Conservation (phyloP, 2,113 vertebrate genomes). For the Trichechus manatus region DNA sequence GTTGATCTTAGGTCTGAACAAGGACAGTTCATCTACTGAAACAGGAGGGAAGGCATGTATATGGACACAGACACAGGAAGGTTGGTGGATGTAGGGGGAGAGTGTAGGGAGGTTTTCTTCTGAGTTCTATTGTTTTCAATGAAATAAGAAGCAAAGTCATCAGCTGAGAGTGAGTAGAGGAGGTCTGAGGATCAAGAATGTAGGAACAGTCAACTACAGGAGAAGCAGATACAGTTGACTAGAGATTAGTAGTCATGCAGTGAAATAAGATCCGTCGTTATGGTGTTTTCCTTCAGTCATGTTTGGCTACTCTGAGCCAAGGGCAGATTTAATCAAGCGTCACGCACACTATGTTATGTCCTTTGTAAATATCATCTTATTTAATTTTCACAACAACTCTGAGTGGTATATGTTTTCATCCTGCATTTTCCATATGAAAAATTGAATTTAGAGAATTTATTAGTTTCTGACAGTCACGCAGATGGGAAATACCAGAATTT, state of each 20-base stretch:
- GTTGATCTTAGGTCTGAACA: background rate
- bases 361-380: background rate
- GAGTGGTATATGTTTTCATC: background rate
- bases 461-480: background rate
- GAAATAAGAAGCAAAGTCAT: background rate
- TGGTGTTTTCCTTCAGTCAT: background rate
- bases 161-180: background rate
- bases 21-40: background rate
- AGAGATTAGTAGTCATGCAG: background rate
- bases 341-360: background rate
- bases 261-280: background rate
- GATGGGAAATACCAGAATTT: constrained; percentile 9
- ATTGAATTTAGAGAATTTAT: background rate
- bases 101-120: background rate
- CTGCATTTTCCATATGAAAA: background rate
- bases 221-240: background rate
- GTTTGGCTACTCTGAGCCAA: background rate
- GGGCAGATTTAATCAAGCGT: background rate
- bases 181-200: background rate
- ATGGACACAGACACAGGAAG: no score
- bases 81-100: background rate
- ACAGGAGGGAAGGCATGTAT: background rate
- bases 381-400: background rate
- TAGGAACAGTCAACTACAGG: background rate
- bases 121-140: background rate